phyloP scores from a whole-genome alignment of 1,140 invertebrate species.

The Drosophila cardini region DNA sequence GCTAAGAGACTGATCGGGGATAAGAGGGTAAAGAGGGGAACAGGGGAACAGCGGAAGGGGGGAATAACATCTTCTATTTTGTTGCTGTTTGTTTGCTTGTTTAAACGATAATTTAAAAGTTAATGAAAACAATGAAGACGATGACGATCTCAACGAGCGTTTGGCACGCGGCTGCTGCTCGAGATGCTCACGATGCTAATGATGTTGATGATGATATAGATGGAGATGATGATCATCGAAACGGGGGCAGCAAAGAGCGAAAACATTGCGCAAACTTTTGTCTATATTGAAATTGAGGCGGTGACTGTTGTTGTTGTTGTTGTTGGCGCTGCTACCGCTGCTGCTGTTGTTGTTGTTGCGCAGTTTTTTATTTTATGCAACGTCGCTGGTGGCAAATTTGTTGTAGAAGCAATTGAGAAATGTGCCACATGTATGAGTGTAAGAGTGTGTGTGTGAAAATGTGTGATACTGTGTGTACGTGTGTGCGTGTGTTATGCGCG shows the following conservation, averaged over 20 bases:
- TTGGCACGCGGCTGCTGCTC: conserved; percentile 42
- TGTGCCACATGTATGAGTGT: conserved; percentile 64
- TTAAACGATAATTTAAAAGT: conserved; percentile 55
- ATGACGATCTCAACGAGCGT: conserved; percentile 25
- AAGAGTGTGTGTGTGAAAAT: conserved; percentile 35
- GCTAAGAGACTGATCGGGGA: too few species aligned
- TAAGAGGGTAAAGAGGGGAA: too few species aligned
- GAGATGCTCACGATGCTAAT: conserved; percentile 41
- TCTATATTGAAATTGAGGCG: conserved; percentile 36
- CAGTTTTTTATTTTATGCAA: conserved; percentile 77
- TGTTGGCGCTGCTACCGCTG: conserved; percentile 9
- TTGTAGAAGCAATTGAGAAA: conserved; percentile 58
- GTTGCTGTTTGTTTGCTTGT: conserved; percentile 21
- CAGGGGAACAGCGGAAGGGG: conserved; percentile 54
- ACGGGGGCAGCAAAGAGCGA: conserved; percentile 34
- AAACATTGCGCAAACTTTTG: conserved; percentile 52
- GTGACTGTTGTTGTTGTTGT: conserved; percentile 24
- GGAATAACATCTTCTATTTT: conserved; percentile 47
- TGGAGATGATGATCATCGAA: conserved; percentile 36
- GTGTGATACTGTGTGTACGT: conserved; percentile 25
- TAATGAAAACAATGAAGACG: conserved; percentile 55
- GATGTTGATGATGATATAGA: conserved; percentile 42
- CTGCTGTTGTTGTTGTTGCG: conserved; percentile 31
- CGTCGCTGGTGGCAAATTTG: conserved; percentile 72
- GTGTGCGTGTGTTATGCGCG: conserved; percentile 43